Evolutionary conservation across 2,888 invertebrate genomes (phyloP).

Genomic region (Drosophila fulvimacula): DNA sequence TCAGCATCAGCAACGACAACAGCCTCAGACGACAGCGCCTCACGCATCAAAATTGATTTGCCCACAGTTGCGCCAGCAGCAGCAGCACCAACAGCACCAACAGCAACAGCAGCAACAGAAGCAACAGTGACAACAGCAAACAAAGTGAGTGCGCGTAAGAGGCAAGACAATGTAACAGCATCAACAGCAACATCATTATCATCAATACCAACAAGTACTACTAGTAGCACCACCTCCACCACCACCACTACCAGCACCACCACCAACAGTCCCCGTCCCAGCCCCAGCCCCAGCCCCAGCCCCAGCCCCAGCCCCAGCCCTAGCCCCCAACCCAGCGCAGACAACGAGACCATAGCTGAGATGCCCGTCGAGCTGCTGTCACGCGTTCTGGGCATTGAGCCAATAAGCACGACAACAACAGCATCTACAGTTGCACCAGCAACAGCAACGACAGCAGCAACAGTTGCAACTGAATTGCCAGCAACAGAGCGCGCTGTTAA

Average conservation of each 20-base stretch:
- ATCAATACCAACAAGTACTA: slow-evolving; percentile 29
- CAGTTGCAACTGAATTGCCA: slow-evolving; percentile 35
- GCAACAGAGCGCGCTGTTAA: slow-evolving; percentile 38
- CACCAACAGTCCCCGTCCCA: slow-evolving; percentile 39
- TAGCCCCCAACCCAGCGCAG: slow-evolving; percentile 34
- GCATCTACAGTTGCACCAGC: slow-evolving; percentile 31
- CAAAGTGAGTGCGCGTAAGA: slow-evolving; percentile 77
- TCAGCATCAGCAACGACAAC: not conserved
- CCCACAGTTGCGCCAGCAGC: slow-evolving; percentile 88
- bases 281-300: slow-evolving; percentile 39
- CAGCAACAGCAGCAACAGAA: slow-evolving; percentile 68
- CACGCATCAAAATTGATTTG: slow-evolving; percentile 87
- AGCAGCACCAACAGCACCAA: too few relatives aligned
- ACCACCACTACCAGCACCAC: slow-evolving; percentile 37
- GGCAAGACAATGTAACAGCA: slow-evolving; percentile 46
- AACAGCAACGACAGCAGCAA: slow-evolving; percentile 16
- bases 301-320: slow-evolving; percentile 34
- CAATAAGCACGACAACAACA: slow-evolving; percentile 27
- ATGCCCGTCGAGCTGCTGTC: slow-evolving; percentile 38
- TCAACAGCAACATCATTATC: slow-evolving; percentile 39
- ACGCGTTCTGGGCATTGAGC: slow-evolving; percentile 45
- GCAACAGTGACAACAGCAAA: slow-evolving; percentile 80
- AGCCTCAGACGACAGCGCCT: slow-evolving; percentile 53
- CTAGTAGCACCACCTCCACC: slow-evolving; percentile 18
- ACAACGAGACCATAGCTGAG: slow-evolving; percentile 21